These are phyloP conservation scores for Tolypeutes matacus DNA, from an alignment of 2,797 vertebrate species.

Conservation along the genomic window DNA sequence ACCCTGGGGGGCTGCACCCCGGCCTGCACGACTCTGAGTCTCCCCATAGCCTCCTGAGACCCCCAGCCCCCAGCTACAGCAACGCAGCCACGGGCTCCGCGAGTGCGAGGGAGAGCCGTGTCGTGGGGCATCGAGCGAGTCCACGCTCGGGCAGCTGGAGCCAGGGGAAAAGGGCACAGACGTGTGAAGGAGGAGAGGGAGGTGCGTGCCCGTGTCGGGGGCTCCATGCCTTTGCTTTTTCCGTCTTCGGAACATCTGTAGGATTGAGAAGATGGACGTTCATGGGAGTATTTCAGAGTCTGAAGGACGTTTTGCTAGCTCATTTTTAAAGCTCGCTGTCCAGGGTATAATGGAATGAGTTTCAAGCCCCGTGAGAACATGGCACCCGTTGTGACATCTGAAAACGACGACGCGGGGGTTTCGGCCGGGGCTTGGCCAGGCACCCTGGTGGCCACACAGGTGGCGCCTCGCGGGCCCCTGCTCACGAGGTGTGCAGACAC, in stretches of 20 bases:
- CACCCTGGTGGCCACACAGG: too few species aligned
- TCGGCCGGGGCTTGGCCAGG: too few species aligned
- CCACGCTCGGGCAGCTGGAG: too few species aligned
- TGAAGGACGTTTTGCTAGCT: background rate
- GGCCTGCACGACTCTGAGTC: background rate
- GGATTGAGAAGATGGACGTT: background rate
- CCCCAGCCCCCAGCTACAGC: background rate
- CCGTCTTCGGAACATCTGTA: background rate
- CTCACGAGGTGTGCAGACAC: too few species aligned
- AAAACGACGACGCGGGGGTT: too few species aligned
- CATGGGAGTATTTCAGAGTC: fast-evolving
- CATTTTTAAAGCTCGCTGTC: background rate
- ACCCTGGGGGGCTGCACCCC: too few species aligned
- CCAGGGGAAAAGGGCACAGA: too few species aligned
- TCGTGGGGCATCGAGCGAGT: too few species aligned
- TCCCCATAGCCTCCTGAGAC: fast-evolving
- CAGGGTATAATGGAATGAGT: fast-evolving
- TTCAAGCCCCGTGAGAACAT: fast-evolving
- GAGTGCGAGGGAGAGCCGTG: too few species aligned
- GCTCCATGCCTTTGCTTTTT: background rate
- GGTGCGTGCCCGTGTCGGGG: too few species aligned
- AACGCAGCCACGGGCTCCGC: background rate
- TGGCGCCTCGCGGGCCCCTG: too few species aligned
- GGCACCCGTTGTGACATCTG: fast-evolving
- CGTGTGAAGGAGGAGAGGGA: too few species aligned